Conservation (phyloP, 2,888 invertebrate genomes). For the Sinodicranocentrus sp. region DNA sequence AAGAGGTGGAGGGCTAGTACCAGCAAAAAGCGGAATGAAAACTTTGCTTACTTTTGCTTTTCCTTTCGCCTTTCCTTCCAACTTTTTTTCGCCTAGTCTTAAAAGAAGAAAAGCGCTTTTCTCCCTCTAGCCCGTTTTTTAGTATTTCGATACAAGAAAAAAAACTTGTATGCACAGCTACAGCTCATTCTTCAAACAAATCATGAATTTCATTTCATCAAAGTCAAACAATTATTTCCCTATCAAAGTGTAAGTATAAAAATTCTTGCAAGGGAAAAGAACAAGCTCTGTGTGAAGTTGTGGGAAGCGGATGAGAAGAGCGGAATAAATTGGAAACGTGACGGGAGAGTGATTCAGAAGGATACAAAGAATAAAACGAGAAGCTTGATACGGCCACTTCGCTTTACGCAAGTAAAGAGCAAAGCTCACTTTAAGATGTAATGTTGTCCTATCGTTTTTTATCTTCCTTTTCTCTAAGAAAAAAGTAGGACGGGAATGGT, state of each 20-base stretch:
- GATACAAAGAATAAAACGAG: constrained; percentile 52
- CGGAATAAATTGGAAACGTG: constrained; percentile 68
- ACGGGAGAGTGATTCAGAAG: constrained; percentile 64
- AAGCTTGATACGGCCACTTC: constrained; percentile 56
- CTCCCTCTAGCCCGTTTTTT: too few relatives aligned
- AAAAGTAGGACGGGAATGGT: constrained; percentile 8
- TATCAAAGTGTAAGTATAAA: constrained; percentile 65
- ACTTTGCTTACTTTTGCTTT: constrained; percentile 54
- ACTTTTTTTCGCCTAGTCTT: neutral
- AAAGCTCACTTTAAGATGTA: neutral
- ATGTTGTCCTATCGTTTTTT: constrained; percentile 12
- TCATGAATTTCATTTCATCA: constrained; percentile 68
- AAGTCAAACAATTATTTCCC: constrained; percentile 69
- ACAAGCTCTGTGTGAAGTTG: constrained; percentile 47
- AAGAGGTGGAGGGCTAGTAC: neutral
- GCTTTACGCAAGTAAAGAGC: neutral
- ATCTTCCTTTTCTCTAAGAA: neutral
- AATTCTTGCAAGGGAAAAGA: constrained; percentile 39
- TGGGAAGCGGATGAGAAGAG: constrained; percentile 66
- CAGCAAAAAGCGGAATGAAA: constrained; percentile 28
- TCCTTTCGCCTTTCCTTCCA: neutral
- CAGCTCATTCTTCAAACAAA: constrained; percentile 67
- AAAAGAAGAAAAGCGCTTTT: neutral
- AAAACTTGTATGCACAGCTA: constrained; percentile 47
- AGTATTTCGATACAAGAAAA: constrained; percentile 26